phyloP scores from a whole-genome alignment of 2,797 vertebrate genomes.

The Hozukius guyotensis region DNA sequence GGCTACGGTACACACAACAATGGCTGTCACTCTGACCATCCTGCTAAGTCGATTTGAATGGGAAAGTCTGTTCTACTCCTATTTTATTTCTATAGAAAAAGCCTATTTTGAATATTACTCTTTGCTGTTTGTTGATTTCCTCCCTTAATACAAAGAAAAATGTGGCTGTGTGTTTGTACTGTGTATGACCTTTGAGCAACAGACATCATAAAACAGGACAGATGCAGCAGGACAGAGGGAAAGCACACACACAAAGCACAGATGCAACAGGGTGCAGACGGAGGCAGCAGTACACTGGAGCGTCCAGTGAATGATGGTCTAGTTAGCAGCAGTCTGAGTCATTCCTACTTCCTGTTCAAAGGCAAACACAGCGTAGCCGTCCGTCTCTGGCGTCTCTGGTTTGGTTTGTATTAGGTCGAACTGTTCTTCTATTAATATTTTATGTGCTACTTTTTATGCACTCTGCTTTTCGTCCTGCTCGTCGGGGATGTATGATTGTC shows the following conservation, averaged over 20 bases:
- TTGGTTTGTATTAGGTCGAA: conserved; percentile 15
- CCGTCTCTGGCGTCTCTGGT: conserved; percentile 3
- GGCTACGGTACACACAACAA: no score
- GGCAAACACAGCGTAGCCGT: conserved; percentile 2
- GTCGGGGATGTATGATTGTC: conserved; percentile 44
- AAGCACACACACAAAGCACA: background rate
- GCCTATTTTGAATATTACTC: background rate
- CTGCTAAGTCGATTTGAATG: no score
- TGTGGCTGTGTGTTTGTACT: background rate
- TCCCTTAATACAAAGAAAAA: background rate
- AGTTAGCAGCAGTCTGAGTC: conserved; percentile 40
- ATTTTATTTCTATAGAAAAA: background rate
- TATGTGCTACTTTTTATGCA: conserved; percentile 31
- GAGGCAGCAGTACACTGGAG: conserved; percentile 1
- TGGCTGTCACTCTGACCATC: no score
- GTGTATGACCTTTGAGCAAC: background rate
- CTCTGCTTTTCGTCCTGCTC: conserved; percentile 14
- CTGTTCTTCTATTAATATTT: conserved; percentile 30
- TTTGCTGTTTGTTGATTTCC: background rate
- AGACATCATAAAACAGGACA: background rate
- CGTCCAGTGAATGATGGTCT: conserved; percentile 40
- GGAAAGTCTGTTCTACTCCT: no score
- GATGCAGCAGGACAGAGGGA: background rate
- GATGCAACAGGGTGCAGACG: conserved; percentile 18
- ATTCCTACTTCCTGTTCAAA: conserved; percentile 27